Evolutionary conservation across 2,888 invertebrate species (phyloP).

Genomic region (Azorinus chamasolen): DNA sequence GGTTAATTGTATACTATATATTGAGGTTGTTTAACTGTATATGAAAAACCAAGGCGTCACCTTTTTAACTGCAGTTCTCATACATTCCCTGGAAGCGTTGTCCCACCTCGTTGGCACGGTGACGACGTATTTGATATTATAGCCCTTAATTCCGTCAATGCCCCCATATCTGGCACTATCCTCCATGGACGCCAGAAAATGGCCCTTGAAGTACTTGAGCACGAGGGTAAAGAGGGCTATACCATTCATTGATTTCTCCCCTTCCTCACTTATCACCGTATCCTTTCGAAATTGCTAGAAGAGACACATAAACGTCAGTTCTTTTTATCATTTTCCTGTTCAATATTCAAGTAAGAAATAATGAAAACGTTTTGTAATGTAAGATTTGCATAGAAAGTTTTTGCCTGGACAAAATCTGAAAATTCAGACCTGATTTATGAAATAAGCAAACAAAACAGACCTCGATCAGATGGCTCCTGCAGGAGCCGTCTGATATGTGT

Average conservation of each 20-base stretch:
- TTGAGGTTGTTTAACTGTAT: no score
- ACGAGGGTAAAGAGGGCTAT: conserved; percentile 47
- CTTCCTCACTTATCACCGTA: conserved; percentile 53
- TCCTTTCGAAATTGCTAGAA: conserved; percentile 61
- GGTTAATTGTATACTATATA: no score
- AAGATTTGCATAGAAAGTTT: no score
- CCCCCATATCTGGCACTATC: conserved; percentile 46
- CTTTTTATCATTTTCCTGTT: no score
- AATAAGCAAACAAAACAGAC: no score
- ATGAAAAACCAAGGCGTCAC: conserved; percentile 13
- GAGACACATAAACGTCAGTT: no score
- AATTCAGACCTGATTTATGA: no score
- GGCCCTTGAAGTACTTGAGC: conserved; percentile 46
- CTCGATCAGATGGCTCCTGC: no score
- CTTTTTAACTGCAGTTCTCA: conserved; percentile 61
- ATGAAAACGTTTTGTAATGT: no score
- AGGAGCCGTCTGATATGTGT: no score
- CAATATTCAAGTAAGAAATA: no score
- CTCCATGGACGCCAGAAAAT: conserved; percentile 41
- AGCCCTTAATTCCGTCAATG: conserved; percentile 28
- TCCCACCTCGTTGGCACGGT: conserved; percentile 65
- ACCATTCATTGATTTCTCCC: conserved; percentile 58
- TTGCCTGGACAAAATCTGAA: no score
- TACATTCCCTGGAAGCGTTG: conserved; percentile 54
- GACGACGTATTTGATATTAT: conserved; percentile 40